Evolutionary conservation across 2,113 vertebrate species (phyloP).

Genomic region (Gymnobelideus leadbeateri): DNA sequence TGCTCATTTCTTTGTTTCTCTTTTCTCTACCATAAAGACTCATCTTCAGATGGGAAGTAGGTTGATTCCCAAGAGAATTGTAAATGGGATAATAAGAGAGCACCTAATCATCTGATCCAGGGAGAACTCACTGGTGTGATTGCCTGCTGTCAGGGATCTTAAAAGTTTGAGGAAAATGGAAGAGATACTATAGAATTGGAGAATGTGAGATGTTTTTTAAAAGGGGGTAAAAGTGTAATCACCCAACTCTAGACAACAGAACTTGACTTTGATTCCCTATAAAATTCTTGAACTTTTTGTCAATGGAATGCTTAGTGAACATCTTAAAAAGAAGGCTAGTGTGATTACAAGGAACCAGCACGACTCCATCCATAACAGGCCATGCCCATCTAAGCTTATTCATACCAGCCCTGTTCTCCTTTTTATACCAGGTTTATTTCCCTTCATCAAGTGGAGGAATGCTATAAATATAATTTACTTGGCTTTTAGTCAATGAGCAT

Average conservation of each 20-base stretch:
- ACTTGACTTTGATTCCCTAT: neutral
- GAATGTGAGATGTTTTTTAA: neutral
- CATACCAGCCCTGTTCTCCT: neutral
- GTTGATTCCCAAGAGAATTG: neutral
- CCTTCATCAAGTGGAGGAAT: neutral
- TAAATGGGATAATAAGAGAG: neutral
- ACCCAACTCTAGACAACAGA: neutral
- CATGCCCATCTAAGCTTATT: neutral
- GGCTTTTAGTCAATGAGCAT: neutral
- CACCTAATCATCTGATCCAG: neutral
- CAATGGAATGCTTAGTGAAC: no score
- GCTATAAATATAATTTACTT: neutral
- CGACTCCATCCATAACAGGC: no score
- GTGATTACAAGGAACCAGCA: no score
- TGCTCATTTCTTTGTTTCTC: neutral
- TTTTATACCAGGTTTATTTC: neutral
- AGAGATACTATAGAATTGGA: neutral
- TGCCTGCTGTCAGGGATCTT: neutral
- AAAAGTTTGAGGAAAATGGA: no score
- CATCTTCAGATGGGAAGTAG: neutral
- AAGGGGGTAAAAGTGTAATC: neutral
- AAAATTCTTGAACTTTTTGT: no score
- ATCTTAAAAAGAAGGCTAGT: no score
- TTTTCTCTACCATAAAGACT: neutral
- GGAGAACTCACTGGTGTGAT: neutral